phyloP scores from a whole-genome alignment of 64 coral and sea anemone genomes.

The Exaiptasia diaphana region DNA sequence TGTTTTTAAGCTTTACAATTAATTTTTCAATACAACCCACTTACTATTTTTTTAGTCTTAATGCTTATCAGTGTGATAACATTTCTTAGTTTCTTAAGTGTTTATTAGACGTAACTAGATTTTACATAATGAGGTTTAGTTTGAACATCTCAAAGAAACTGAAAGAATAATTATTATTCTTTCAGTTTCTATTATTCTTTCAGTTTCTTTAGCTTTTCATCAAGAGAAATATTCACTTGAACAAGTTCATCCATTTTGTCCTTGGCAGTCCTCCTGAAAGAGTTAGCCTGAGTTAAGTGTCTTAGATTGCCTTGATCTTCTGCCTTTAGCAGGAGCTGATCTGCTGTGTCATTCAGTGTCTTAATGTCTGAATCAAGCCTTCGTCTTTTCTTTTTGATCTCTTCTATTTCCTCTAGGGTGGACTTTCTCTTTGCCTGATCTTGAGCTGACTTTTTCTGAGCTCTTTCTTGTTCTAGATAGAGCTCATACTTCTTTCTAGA shows the following conservation, averaged over 20 bases:
- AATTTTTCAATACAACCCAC: neutral
- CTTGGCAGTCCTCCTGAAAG: conserved; percentile 37
- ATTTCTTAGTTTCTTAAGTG: neutral
- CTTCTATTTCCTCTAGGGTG: conserved; percentile 38
- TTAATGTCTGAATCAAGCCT: conserved; percentile 21
- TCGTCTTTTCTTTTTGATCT: conserved; percentile 34
- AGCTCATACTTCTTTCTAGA: conserved; percentile 48
- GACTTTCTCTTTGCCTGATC: conserved; percentile 44
- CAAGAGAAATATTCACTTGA: conserved; percentile 14
- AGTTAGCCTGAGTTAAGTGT: conserved; percentile 25
- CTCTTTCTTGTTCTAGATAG: conserved; percentile 34
- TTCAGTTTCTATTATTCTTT: conserved; percentile 26
- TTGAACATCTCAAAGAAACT: neutral
- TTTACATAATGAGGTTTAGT: too few species aligned
- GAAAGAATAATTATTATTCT: too few species aligned
- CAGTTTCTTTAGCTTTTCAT: conserved; percentile 37
- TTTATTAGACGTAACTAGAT: too few species aligned
- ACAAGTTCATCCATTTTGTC: conserved; percentile 47
- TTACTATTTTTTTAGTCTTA: neutral
- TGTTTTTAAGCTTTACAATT: neutral
- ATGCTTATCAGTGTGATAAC: neutral
- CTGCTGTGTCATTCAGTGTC: conserved; percentile 29
- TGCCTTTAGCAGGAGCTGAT: conserved; percentile 34
- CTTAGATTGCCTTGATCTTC: conserved; percentile 26
- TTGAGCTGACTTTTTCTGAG: conserved; percentile 14